Percentiles rank a stretch among this genome's conserved stretches.
Evolutionary conservation across 2,113 vertebrate genomes (phyloP).

Genomic region (Penelope pileata): DNA sequence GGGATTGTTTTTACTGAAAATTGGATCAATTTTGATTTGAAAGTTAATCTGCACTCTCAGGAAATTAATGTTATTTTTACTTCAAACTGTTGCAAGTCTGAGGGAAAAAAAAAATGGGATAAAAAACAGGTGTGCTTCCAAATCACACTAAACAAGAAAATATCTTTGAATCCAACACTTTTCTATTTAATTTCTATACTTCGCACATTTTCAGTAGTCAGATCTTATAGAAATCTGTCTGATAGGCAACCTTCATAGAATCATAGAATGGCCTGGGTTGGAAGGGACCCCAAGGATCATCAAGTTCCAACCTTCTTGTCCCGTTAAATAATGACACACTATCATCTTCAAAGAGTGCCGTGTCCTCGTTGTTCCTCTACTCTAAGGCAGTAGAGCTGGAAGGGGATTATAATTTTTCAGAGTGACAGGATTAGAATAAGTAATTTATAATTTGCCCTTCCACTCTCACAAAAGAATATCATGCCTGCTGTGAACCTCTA

Average conservation of each 20-base stretch:
- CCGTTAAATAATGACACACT: not conserved
- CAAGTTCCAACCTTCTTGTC: no score
- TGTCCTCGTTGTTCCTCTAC: not conserved
- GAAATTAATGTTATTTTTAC: not conserved
- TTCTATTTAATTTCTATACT: not conserved
- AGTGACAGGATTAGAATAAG: not conserved
- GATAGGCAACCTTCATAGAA: not conserved
- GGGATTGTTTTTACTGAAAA: not conserved
- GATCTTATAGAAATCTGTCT: not conserved
- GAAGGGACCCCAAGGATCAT: no score
- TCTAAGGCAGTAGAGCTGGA: not conserved
- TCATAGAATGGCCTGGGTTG: no score
- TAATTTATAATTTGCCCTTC: conserved; percentile 4
- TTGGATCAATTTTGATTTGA: not conserved
- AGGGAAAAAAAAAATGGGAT: not conserved
- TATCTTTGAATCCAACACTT: not conserved
- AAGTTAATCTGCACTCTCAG: not conserved
- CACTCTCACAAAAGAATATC: not conserved
- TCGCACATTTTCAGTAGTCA: not conserved
- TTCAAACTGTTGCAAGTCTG: not conserved
- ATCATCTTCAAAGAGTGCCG: not conserved
- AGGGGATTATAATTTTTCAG: not conserved
- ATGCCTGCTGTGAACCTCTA: not conserved
- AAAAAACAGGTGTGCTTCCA: fast-evolving
- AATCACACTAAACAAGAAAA: not conserved